Base-by-base conservation (phyloP, 2,797 vertebrate species). In the Lepilemur septentrionalis region DNA sequence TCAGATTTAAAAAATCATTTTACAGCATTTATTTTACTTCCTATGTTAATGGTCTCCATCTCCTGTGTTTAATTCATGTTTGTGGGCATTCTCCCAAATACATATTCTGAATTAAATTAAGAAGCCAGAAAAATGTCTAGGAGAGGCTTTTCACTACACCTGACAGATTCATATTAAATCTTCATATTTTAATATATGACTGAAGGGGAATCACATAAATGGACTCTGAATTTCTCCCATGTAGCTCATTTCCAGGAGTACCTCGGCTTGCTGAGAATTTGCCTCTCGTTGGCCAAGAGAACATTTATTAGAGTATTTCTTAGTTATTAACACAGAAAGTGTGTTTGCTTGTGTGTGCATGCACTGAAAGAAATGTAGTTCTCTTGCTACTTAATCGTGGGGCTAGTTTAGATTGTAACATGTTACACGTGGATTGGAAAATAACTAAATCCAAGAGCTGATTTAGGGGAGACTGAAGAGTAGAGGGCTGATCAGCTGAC, bases 261-360 rank as follows among this genome's bases (percentile, higher is more conserved):
- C 84, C 82, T 94, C 15, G 1, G 67, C 73, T 93, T 96, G 69
- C 92, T 90, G 79, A 88, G 94, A 92, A 97, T 96, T 93, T 80
- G 73, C 92, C 94, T 97, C 96, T 96, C 88, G 72, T 82, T 93
- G 84, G 80, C 89, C 81, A 93, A 96, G 89, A 97, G 90, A 93
- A 94, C 72, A 90, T 87, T 97, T 97, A 96, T 96, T 93, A 90
- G 96, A 97, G 96, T 97, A 97, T 97, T 97, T 97, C 96, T 96
- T 94, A 90, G 94, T 92, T 95, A 95, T 94, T 92, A 92, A 91
- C 63, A 61, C 32, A 82, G 69, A 79, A 55, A 93, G 30, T 46
- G 10, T 89, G 91, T 84, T 92, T 96, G 94, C 61, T 30, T 91
- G 50, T 69, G 5, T 15, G 11, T 41, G 38, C 43, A 63, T 12